These are phyloP conservation scores for Nephotettix cincticeps DNA, from an alignment of 1,140 invertebrate species.

Conservation along the genomic window DNA sequence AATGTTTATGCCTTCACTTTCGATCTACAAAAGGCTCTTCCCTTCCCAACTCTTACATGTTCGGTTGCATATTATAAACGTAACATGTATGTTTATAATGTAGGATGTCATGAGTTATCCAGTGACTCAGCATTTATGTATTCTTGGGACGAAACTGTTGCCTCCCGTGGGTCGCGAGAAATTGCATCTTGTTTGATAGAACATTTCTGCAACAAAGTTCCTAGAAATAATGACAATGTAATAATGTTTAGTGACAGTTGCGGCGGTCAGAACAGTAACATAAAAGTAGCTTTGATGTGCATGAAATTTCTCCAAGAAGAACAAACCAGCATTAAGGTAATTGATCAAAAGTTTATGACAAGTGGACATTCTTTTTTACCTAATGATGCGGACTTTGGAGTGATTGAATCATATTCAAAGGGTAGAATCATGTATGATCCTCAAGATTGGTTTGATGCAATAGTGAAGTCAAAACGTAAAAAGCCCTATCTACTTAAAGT, in stretches of 20 bases:
- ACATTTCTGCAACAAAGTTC: neutral
- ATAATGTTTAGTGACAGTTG: conserved; percentile 33
- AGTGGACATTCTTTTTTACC: conserved; percentile 40
- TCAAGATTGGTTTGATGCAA: conserved; percentile 27
- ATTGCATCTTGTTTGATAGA: conserved; percentile 28
- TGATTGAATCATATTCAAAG: conserved; percentile 27
- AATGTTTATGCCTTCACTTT: conserved; percentile 34
- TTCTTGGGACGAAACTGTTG: conserved; percentile 34
- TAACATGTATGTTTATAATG: conserved; percentile 40
- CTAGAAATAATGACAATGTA: conserved; percentile 20
- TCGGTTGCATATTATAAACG: conserved; percentile 41
- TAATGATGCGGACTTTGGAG: conserved; percentile 32
- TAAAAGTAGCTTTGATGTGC: conserved; percentile 37
- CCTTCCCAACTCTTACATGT: conserved; percentile 37
- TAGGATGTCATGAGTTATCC: conserved; percentile 33
- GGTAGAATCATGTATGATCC: conserved; percentile 21
- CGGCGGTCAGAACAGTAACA: conserved; percentile 37
- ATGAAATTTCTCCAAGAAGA: conserved; percentile 37
- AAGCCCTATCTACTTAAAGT: conserved; percentile 29
- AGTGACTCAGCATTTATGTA: conserved; percentile 29
- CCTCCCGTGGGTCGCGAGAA: conserved; percentile 33
- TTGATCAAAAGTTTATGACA: conserved; percentile 42
- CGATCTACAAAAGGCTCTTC: conserved; percentile 40
- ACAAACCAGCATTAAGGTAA: conserved; percentile 34
- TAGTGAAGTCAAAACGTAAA: conserved; percentile 25